Conservation (phyloP, 2,797 vertebrate species). For the Artibeus jamaicensis region DNA sequence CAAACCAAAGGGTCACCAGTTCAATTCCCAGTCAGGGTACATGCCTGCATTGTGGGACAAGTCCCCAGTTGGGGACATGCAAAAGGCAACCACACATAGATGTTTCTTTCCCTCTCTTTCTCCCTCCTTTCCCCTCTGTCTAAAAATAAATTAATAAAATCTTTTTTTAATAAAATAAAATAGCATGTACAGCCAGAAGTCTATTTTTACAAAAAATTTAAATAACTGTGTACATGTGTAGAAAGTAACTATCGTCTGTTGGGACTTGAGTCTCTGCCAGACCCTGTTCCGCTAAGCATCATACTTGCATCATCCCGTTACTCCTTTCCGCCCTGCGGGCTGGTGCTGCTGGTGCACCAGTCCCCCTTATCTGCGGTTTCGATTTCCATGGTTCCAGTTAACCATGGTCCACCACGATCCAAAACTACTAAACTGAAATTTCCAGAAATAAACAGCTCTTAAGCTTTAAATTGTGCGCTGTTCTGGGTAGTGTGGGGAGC, state of each 20-base stretch:
- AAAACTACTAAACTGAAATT: background rate
- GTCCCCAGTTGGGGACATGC: no score
- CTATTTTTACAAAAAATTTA: background rate
- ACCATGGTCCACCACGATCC: background rate
- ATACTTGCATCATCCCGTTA: rapidly evolving
- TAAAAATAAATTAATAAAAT: no score
- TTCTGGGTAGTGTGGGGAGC: background rate
- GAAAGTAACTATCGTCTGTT: background rate
- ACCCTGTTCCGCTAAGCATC: rapidly evolving
- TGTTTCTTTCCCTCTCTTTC: no score
- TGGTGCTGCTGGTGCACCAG: rapidly evolving
- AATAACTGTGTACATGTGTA: background rate
- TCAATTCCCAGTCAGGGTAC: no score
- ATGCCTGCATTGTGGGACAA: no score
- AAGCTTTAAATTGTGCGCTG: background rate
- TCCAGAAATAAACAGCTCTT: background rate
- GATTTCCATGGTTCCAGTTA: background rate
- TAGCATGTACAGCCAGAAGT: background rate
- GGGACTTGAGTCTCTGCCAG: background rate
- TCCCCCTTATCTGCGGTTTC: background rate
- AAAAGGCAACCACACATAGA: no score
- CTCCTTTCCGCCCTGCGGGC: background rate
- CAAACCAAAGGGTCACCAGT: no score
- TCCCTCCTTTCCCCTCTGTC: no score
- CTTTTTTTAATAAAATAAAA: background rate